These are phyloP conservation scores for Beroe forskalii DNA, from an alignment of 37 sponge, comb jelly and placozoan genomes.

Conservation along the genomic window DNA sequence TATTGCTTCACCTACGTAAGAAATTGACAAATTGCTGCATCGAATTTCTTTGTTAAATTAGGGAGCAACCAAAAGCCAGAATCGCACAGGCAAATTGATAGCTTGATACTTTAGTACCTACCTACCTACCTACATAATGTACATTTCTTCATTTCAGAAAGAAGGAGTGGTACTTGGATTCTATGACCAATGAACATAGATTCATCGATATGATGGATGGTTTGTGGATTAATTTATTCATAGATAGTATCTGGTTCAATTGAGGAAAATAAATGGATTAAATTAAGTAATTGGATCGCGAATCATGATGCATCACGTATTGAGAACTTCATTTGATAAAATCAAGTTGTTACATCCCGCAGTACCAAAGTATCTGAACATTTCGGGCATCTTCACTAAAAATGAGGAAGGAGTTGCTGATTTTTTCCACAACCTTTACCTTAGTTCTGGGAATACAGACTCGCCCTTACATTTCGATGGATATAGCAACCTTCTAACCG, in stretches of 20 bases:
- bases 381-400: background rate
- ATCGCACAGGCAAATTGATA: no score
- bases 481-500: slow-evolving; percentile 8
- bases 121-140: no score
- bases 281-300: no score
- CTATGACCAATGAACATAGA: background rate
- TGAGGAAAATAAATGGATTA: no score
- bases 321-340: background rate
- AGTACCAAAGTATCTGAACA: slow-evolving; percentile 5
- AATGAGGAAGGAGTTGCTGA: background rate
- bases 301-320: no score
- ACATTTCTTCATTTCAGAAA: slow-evolving; percentile 21
- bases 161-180: slow-evolving; percentile 37
- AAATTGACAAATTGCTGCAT: no score
- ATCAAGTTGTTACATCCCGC: background rate
- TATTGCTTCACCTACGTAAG: no score
- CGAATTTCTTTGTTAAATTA: no score
- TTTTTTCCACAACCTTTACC: slow-evolving; percentile 28
- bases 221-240: no score
- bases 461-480: slow-evolving; percentile 7
- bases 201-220: background rate
- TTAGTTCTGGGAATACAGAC: slow-evolving; percentile 28
- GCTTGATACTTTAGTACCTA: no score
- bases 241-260: no score
- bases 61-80: no score